These are phyloP conservation scores for Xenopus borealis DNA, from an alignment of 2,113 vertebrate genomes.

Conservation along the genomic window DNA sequence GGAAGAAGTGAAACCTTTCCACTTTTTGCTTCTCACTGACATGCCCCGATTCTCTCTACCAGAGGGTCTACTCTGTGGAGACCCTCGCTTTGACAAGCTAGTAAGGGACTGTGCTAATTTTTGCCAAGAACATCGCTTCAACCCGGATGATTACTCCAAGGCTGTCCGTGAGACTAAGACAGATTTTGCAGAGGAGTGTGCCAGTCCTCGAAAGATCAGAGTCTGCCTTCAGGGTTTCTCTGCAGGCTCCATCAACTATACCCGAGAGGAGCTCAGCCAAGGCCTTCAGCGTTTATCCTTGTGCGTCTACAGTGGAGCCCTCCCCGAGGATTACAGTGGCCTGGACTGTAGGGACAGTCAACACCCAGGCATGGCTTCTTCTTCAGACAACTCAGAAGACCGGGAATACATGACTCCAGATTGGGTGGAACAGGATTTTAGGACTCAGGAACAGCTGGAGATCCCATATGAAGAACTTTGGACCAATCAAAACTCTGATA, in stretches of 20 bases:
- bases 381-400: slow-evolving; percentile 65
- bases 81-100: slow-evolving; percentile 79
- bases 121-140: slow-evolving; percentile 80
- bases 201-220: slow-evolving; percentile 79
- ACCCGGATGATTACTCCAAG: slow-evolving; percentile 89
- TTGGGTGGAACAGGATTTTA: slow-evolving; percentile 77
- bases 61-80: slow-evolving; percentile 74
- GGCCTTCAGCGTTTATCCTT: slow-evolving; percentile 70
- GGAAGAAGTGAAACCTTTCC: slow-evolving; percentile 83
- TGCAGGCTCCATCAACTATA: slow-evolving; percentile 47
- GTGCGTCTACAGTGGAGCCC: slow-evolving; percentile 66
- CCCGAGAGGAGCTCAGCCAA: slow-evolving; percentile 68
- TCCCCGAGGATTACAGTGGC: slow-evolving; percentile 46
- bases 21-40: slow-evolving; percentile 88
- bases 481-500: slow-evolving; percentile 71
- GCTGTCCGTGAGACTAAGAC: slow-evolving; percentile 87
- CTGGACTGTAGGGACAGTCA: slow-evolving; percentile 55
- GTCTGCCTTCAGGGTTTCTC: slow-evolving; percentile 71
- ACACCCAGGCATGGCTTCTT: slow-evolving; percentile 49
- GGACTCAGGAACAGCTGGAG: slow-evolving; percentile 71
- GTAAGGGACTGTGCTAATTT: slow-evolving; percentile 81
- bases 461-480: slow-evolving; percentile 97
- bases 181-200: slow-evolving; percentile 82
- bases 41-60: slow-evolving; percentile 92
- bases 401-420: slow-evolving; percentile 88